phyloP scores from a whole-genome alignment of 2,888 invertebrate genomes.

The Therioaphis trifolii region DNA sequence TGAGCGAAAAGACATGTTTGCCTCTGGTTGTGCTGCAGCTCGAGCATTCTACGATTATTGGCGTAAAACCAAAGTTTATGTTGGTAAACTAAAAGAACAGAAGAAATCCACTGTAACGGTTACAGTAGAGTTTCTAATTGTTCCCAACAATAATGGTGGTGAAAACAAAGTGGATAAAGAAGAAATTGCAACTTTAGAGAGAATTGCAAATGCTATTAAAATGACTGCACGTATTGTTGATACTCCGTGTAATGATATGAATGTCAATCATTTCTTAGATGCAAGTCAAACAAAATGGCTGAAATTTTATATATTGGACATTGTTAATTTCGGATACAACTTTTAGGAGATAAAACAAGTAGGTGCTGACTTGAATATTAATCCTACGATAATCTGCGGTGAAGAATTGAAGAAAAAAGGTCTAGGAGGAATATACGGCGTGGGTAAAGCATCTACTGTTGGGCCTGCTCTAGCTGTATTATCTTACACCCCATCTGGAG shows the following conservation, averaged over 20 bases:
- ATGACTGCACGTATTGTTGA: slow-evolving; percentile 86
- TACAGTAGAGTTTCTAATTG: slow-evolving; percentile 73
- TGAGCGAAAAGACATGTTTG: slow-evolving; percentile 80
- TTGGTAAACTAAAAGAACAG: slow-evolving; percentile 38
- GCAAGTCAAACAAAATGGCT: slow-evolving; percentile 69
- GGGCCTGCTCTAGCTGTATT: slow-evolving; percentile 77
- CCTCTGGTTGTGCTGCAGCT: slow-evolving; percentile 84
- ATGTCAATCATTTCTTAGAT: slow-evolving; percentile 81
- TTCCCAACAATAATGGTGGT: slow-evolving; percentile 66
- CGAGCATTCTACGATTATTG: slow-evolving; percentile 83
- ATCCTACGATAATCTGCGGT: slow-evolving; percentile 80
- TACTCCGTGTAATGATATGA: slow-evolving; percentile 86
- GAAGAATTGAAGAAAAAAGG: slow-evolving; percentile 81
- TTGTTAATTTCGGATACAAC: slow-evolving; percentile 55
- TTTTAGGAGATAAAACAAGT: slow-evolving; percentile 77
- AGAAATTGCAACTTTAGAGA: slow-evolving; percentile 73
- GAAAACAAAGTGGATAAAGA: slow-evolving; percentile 69
- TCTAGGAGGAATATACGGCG: slow-evolving; percentile 89
- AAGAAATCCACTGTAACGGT: slow-evolving; percentile 69
- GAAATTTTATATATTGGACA: neutral
- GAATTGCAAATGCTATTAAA: slow-evolving; percentile 76
- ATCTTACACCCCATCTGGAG: slow-evolving; percentile 74
- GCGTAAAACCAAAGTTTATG: slow-evolving; percentile 70
- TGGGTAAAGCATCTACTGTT: slow-evolving; percentile 75
- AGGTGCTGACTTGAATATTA: slow-evolving; percentile 75